Base-by-base conservation (phyloP, 2,888 invertebrate species). In the Agriotes lineatus region DNA sequence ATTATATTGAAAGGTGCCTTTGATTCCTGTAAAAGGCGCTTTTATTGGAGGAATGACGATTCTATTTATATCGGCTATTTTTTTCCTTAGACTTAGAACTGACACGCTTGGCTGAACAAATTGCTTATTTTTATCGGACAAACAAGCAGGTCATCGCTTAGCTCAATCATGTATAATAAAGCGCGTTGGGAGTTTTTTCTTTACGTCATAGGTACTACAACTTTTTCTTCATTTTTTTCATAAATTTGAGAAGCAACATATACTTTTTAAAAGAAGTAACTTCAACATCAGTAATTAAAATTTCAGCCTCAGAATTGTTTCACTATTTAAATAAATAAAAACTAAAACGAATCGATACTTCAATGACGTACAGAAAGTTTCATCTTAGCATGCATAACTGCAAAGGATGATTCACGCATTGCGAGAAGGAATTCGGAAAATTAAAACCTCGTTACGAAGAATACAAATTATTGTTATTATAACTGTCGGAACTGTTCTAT, bases 371-470 rank as follows among this genome's bases (percentile, higher is more conserved):
- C 2, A 12, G 48, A 4, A 18, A 48, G n/a, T 22, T 48, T 48
- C 12, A 9, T 22, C 12, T 20, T 12, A 22, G 12, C 12, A 25
- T 12, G 12, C 30, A 6, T 61, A 61, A 61, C 61, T 37, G 61
- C 33, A 60, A 50, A 61, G n/a, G 61, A 50, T 61, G 61, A 61
- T 37, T 61, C 50, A 61, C 33, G 16, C 61, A 50, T 37, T 61
- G 16, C 48, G 48, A 50, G 14, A 33, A 37, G 52, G 57, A 39
- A 39, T 57, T 39, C 20, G 25, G 2, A 57, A 57, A 54, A 57
- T 57, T 57, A 57, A 57, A 57, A 57, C 22, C 57, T 57, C 57
- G 39, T 57, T 42, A 57, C 20, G 22, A 18, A n/a, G 57, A 39
- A 39, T 57, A 57, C 57, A 39, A 54, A 54, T 37, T 35, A 54